Conservation (phyloP, 2,888 invertebrate species). For the Cantharis rustica region DNA sequence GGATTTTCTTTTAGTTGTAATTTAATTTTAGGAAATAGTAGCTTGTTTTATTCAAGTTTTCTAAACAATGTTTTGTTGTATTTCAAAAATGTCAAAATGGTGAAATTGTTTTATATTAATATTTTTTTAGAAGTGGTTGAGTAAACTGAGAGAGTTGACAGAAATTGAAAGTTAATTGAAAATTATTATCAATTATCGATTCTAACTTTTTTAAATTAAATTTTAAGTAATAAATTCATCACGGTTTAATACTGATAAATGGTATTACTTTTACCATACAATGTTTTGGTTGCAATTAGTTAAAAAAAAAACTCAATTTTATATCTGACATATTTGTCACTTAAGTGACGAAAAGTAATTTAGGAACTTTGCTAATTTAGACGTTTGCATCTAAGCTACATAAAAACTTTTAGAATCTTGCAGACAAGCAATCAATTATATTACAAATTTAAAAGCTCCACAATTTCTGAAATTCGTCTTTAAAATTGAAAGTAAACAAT, state of each 20-base stretch:
- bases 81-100: not conserved
- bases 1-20: not conserved
- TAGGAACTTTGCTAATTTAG: conserved; percentile 18
- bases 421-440: conserved; percentile 20
- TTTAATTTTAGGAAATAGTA: not conserved
- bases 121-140: not conserved
- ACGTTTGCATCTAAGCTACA: conserved; percentile 16
- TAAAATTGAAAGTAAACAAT: conserved; percentile 21
- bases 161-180: not conserved
- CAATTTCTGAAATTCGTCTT: conserved; percentile 12
- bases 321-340: conserved; percentile 3
- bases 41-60: not conserved
- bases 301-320: not conserved
- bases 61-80: not conserved
- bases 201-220: not conserved
- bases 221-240: not conserved
- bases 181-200: not conserved
- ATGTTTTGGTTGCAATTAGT: not conserved
- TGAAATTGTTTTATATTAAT: not conserved
- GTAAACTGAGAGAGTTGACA: not conserved
- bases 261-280: not conserved
- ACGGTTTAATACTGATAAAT: not conserved
- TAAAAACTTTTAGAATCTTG: conserved; percentile 14
- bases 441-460: conserved; percentile 11
- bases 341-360: conserved; percentile 7